Evolutionary conservation across 1,140 invertebrate species (phyloP).

Genomic region (Drosophila busckii): DNA sequence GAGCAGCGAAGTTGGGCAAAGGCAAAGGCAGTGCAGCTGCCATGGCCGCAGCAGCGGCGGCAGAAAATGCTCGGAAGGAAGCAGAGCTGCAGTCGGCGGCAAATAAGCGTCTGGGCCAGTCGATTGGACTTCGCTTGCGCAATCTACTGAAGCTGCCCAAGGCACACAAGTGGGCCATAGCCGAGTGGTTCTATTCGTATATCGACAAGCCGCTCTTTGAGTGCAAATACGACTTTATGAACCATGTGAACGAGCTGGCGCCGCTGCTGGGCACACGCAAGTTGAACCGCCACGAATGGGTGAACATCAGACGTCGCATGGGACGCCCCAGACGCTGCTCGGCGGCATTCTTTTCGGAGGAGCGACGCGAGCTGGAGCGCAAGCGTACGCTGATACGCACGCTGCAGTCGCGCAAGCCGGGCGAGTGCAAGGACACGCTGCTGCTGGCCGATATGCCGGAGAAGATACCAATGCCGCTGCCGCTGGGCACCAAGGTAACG

Average conservation of each 20-base stretch:
- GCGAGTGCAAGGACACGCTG: constrained; percentile 83
- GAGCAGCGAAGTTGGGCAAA: constrained; percentile 10
- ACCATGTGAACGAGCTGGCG: constrained; percentile 96
- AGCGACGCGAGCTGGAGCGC: constrained; percentile 91
- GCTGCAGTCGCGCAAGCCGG: constrained; percentile 95
- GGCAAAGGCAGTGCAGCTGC: constrained; percentile 21
- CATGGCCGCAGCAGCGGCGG: constrained; percentile 19
- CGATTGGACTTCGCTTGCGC: constrained; percentile 92
- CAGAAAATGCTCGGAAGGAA: constrained; percentile 31
- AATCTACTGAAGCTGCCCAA: constrained; percentile 99
- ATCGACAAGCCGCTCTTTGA: constrained; percentile 96
- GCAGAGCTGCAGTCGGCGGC: constrained; percentile 40
- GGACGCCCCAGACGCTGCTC: constrained; percentile 97
- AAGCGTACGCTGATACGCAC: constrained; percentile 95
- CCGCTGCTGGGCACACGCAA: constrained; percentile 93
- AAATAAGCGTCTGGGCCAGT: constrained; percentile 85
- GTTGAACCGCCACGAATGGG: constrained; percentile 95
- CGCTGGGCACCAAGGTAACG: constrained; percentile 98
- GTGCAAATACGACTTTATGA: constrained; percentile 97
- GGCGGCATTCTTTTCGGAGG: constrained; percentile 97
- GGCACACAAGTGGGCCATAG: constrained; percentile 99
- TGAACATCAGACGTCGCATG: constrained; percentile 96
- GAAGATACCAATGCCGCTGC: constrained; percentile 96
- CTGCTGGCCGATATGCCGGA: constrained; percentile 92
- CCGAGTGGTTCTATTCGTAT: constrained; percentile 99